phyloP scores from a whole-genome alignment of 2,113 vertebrate genomes.

The Chinchilla lanigera region DNA sequence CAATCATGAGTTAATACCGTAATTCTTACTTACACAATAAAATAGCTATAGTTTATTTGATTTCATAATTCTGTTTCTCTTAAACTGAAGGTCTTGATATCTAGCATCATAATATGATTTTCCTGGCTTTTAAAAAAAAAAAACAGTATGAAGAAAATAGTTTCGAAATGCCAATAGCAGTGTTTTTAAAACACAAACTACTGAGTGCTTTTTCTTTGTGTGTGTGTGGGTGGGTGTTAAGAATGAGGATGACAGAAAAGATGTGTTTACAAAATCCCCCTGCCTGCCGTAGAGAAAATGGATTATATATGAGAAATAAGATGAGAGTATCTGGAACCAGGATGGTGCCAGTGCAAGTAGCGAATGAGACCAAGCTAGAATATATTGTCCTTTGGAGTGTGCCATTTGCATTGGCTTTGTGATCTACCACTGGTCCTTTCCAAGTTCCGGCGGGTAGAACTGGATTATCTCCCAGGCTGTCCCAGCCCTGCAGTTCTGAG shows the following conservation, averaged over 20 bases:
- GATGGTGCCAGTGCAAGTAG: too few species aligned
- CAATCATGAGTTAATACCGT: not conserved
- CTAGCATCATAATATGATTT: not conserved
- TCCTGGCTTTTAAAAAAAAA: not conserved
- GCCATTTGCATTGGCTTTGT: not conserved
- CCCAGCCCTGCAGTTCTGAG: not conserved
- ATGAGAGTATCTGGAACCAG: not conserved
- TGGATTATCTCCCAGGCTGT: not conserved
- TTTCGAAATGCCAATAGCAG: conserved; percentile 1
- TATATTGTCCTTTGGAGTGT: not conserved
- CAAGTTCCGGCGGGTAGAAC: not conserved
- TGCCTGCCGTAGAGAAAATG: not conserved
- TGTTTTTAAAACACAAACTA: not conserved
- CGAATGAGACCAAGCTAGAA: not conserved
- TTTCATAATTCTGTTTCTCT: conserved; percentile 1
- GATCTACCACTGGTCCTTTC: not conserved
- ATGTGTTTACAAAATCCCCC: not conserved
- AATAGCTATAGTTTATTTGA: not conserved
- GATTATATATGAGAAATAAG: not conserved
- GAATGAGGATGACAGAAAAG: not conserved
- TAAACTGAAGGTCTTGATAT: conserved; percentile 7
- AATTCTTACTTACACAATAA: not conserved
- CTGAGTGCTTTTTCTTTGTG: not conserved
- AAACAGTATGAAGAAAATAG: not conserved
- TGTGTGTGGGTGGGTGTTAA: not conserved